These are phyloP conservation scores for Heliocidaris erythrogramma DNA, from an alignment of 35 echinoderm and acorn worm species.

Conservation along the genomic window DNA sequence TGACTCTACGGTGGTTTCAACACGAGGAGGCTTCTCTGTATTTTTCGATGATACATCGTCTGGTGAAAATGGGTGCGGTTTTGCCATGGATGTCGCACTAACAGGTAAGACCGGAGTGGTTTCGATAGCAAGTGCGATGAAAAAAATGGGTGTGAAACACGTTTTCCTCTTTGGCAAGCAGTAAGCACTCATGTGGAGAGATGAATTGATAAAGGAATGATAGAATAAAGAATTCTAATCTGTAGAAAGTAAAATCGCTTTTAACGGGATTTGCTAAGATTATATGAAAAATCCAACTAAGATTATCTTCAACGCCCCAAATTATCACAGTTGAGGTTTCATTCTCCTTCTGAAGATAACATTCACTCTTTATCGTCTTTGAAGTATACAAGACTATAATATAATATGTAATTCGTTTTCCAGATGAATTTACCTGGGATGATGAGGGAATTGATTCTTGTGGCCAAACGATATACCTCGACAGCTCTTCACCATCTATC, in stretches of 20 bases:
- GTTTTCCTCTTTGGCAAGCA: neutral
- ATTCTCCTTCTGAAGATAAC: neutral
- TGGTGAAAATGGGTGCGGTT: neutral
- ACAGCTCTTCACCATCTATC: slow-evolving; percentile 26
- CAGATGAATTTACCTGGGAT: slow-evolving; percentile 36
- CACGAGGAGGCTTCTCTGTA: slow-evolving; percentile 5
- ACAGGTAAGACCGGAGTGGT: neutral
- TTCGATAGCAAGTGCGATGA: neutral
- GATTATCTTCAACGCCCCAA: neutral
- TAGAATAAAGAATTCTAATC: neutral
- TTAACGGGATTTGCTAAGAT: neutral
- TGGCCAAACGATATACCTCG: slow-evolving; percentile 3
- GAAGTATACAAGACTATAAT: neutral
- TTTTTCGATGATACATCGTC: neutral
- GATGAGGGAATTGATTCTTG: neutral
- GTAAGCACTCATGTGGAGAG: neutral
- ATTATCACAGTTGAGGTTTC: neutral
- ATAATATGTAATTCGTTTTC: neutral
- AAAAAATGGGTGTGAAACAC: neutral
- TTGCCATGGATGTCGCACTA: neutral
- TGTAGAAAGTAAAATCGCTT: neutral
- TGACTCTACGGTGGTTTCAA: slow-evolving; percentile 31
- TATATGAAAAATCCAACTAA: neutral
- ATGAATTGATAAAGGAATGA: neutral
- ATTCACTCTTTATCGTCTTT: neutral